Evolutionary conservation across 2,888 invertebrate species (phyloP), one percentile per base, ranked within the genome.

Genomic region (Chymomyza fuscimana): DNA sequence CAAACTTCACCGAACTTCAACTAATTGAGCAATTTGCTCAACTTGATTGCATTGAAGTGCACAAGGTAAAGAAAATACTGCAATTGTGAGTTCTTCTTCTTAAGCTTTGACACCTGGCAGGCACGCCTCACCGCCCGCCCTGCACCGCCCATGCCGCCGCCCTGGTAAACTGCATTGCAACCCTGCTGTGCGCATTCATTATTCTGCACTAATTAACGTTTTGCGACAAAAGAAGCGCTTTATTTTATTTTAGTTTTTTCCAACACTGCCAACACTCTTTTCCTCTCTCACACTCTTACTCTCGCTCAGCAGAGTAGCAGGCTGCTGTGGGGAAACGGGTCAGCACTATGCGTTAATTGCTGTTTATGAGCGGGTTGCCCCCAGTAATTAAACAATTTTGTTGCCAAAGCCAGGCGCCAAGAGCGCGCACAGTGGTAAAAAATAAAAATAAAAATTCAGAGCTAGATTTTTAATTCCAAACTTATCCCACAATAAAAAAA

Each of bases 151-250:
- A 67, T 32, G 22, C 2, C 25, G 12, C 32, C 46, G 59, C 59
- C 40, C 40, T 46, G 40, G 40, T 12, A 46, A 46, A 46, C 40
- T 46, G 40, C 40, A 46, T 1, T 46, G 40, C 63, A 63, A 59
- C 15, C 32, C 25, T 19, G 1, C 40, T 10, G 10, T 64, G 63
- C 77, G 66, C 72, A 74, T 86, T 87, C 72, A 86, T 84, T 84
- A 84, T 87, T 84, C 77, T 69, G 84, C 86, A 86, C 83, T 87
- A 87, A 83, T 83, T 83, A 83, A 86, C 79, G 79, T 72, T 73
- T 70, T 72, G 88, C 87, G 77, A 83, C 86, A 84, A 87, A 84
- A 83, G 83, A 81, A 80, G 73, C 58, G 68, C 70, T 76, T 69
- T 78, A 72, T 70, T 68, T 85, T 73, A 46, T 46, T 76, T 69